Evolutionary conservation across 53 echinoderm and acorn worm genomes (phyloP).

Genomic region (Temnopleurus reevesii): DNA sequence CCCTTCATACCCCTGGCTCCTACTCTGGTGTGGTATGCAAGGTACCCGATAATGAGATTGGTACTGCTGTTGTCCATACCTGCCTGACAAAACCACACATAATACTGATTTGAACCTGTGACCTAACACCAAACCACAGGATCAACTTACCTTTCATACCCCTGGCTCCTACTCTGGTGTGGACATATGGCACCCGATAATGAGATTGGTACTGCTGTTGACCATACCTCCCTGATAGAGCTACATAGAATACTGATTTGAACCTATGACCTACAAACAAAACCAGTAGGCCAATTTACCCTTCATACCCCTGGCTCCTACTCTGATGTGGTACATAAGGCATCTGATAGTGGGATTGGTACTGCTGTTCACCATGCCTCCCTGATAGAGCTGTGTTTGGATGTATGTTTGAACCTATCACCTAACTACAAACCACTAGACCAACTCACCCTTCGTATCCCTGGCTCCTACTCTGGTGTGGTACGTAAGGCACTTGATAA

Average conservation of each 20-base stretch:
- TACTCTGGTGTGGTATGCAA: too few relatives aligned
- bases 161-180: not conserved
- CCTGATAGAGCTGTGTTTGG: slow-evolving; percentile 36
- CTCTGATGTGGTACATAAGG: not conserved
- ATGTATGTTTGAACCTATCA: not conserved
- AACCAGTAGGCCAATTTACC: slow-evolving; percentile 11
- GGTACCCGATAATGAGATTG: too few relatives aligned
- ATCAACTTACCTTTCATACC: not conserved
- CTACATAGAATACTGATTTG: not conserved
- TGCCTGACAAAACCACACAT: too few relatives aligned
- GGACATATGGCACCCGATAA: not conserved
- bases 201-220: too few relatives aligned
- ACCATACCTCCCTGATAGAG: too few relatives aligned
- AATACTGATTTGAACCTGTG: not conserved
- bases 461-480: slow-evolving; percentile 74
- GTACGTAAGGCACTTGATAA: slow-evolving; percentile 96
- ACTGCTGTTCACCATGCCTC: slow-evolving; percentile 28
- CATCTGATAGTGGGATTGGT: not conserved
- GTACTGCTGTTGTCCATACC: too few relatives aligned
- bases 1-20: too few relatives aligned
- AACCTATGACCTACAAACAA: not conserved
- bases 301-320: not conserved
- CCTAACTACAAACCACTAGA: not conserved
- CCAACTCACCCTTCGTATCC: slow-evolving; percentile 52
- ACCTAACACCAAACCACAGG: not conserved